Base-by-base conservation (phyloP, 2,797 vertebrate species). In the Brachymystax lenok region DNA sequence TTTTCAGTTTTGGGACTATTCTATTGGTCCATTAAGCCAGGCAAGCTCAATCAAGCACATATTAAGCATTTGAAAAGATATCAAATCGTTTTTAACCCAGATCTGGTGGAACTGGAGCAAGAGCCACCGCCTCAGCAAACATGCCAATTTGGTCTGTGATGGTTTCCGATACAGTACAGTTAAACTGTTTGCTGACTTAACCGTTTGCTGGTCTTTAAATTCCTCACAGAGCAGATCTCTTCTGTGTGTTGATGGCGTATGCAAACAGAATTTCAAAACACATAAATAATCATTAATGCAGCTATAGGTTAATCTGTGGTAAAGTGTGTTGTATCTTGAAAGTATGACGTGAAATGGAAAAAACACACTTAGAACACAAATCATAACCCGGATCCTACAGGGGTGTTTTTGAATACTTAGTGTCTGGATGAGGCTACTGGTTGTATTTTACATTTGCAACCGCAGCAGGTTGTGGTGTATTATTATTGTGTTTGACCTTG, bases 111-210 rank as follows among this genome's bases (percentile, higher is more conserved):
- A 78, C 73, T 63, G 33, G 67, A 21, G 14, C 56, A 3, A 28
- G 77, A 56, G 14, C 69, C 73, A 73, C 64, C 33, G 51, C 72
- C 73, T 81, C 52, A 80, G 74, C 19, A 10, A 50, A 71, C 24
- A 82, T 75, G 68, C 81, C 83, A 76, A 79, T 75, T 28, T 72
- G 67, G 68, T 78, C 69, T 79, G 73, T 79, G 69, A 83, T 30
- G 50, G 66, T 16, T 33, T 77, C 74, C 56, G n/a, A 64, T 68
- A 74, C 67, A 51, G 56, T 83, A 75, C 73, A 71, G 74, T 75
- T 64, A 78, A 78, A 77, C 80, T 52, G 5, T 74, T 67, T 76
- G 66, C 71, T 10, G 0, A 1, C 72, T 21, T 10, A 63, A 63
- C 46, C 71, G 56, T 46, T 70, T 74, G 74, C 10, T 46, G 10